Evolutionary conservation across 2,113 vertebrate genomes (phyloP), one percentile per base, ranked within the genome.

Genomic region (Macquaria ambigua): DNA sequence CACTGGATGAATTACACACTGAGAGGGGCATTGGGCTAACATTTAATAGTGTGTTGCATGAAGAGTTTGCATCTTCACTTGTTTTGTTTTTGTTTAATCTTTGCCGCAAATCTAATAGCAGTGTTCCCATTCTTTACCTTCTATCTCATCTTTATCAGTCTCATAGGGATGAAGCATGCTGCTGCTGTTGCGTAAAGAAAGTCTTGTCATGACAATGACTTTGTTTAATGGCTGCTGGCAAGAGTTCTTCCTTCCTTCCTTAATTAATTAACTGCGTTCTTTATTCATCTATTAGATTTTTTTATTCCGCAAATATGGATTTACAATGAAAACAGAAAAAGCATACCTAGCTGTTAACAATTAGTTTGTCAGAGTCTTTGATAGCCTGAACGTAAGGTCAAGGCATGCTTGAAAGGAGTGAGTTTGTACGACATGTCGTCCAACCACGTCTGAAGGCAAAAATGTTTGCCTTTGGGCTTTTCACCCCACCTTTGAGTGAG

Each of bases 1-100:
- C 58, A 34, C 20, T 50, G 48, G 67, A 70, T 52, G 18, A 82
- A 84, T 59, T 82, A 15, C 50, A 39, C 20, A 61, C 10, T 16
- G n/a, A 69, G 55, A 68, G 28, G 46, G 34, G 46, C 23, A 55
- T 1, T 23, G 6, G 28, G 41, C 34, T 28, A 43, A 53, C 6
- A 64, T 37, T 53, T 67, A 50, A 53, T 11, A 25, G 21, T n/a
- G 18, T 20, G 41, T 63, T 23, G 25, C 11, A 0, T 52, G 7
- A 70, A 28, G 46, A 70, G 52, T 69, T 78, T 69, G 28, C 23
- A 59, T 66, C 41, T 64, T 77, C 6, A 34, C n/a, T 55, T 12
- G 21, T 48, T 62, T 2, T 12, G 23, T 46, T 74, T 37, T 52
- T 58, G 34, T 62, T 56, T 7, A 58, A 21, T 70, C 2, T 73